A percentile compares a stretch with the other conserved stretches of the same genome.
phyloP scores from a whole-genome alignment of 2,113 vertebrate genomes.

The Gambusia holbrooki region DNA sequence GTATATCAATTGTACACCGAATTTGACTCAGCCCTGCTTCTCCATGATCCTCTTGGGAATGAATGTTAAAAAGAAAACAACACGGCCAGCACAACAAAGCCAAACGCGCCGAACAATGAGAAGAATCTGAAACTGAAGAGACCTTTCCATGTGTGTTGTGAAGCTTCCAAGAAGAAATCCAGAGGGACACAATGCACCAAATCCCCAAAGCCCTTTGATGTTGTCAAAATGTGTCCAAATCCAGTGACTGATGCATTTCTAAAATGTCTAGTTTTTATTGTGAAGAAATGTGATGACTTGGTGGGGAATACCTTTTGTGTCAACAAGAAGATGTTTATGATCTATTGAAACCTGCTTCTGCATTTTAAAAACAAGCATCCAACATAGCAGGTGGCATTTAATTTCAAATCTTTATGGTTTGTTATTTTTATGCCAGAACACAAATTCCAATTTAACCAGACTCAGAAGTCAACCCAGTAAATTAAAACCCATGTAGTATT shows the following conservation, averaged over 20 bases:
- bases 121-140: slow-evolving; percentile 33
- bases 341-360: slow-evolving; percentile 29
- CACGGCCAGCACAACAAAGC: slow-evolving; percentile 43
- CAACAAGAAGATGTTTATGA: slow-evolving; percentile 11
- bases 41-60: slow-evolving; percentile 37
- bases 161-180: not conserved
- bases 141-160: slow-evolving; percentile 16
- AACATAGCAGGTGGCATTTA: slow-evolving; percentile 18
- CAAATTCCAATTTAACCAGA: slow-evolving; percentile 5
- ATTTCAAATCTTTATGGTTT: not conserved
- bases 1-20: slow-evolving; percentile 25
- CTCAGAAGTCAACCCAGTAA: not conserved
- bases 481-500: not conserved
- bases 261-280: not conserved
- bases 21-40: slow-evolving; percentile 23
- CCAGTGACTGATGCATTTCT: not conserved
- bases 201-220: slow-evolving; percentile 23
- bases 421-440: not conserved
- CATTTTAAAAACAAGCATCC: slow-evolving; percentile 17
- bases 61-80: slow-evolving; percentile 12
- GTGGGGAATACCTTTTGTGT: not conserved
- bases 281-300: not conserved
- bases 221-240: not conserved
- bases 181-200: slow-evolving; percentile 13
- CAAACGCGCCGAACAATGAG: slow-evolving; percentile 31